These are phyloP conservation scores for Polymixis lichenea DNA, from an alignment of 2,888 invertebrate species.

Conservation along the genomic window DNA sequence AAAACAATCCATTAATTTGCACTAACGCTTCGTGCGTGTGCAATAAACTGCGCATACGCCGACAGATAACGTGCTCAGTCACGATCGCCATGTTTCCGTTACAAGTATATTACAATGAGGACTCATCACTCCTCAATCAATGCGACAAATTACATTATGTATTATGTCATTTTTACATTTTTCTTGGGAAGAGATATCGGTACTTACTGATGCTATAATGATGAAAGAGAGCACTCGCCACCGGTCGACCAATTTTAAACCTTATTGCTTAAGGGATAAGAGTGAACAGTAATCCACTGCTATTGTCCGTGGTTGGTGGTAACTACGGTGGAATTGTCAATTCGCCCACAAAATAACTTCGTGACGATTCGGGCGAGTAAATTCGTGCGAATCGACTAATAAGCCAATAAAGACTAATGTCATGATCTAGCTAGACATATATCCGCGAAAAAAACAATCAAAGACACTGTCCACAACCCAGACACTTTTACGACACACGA, in stretches of 20 bases:
- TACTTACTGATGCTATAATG: background rate
- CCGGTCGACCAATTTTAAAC: too few relatives aligned
- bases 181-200: constrained; percentile 14
- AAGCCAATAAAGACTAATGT: background rate
- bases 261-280: too few relatives aligned
- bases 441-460: background rate
- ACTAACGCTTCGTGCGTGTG: constrained; percentile 44
- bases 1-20: constrained; percentile 55
- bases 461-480: background rate
- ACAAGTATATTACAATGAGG: constrained; percentile 37
- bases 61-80: constrained; percentile 49
- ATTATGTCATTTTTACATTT: constrained; percentile 32
- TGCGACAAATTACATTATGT: constrained; percentile 46
- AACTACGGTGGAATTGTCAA: too few relatives aligned
- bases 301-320: too few relatives aligned
- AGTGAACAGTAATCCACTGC: too few relatives aligned
- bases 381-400: too few relatives aligned
- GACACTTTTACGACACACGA: background rate
- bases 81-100: constrained; percentile 54
- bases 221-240: background rate
- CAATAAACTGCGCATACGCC: constrained; percentile 46
- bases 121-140: constrained; percentile 28
- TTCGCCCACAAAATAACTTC: too few relatives aligned
- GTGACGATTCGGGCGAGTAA: too few relatives aligned
- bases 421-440: background rate